Evolutionary conservation across 2,113 vertebrate genomes (phyloP).

Genomic region (Cavia aperea): DNA sequence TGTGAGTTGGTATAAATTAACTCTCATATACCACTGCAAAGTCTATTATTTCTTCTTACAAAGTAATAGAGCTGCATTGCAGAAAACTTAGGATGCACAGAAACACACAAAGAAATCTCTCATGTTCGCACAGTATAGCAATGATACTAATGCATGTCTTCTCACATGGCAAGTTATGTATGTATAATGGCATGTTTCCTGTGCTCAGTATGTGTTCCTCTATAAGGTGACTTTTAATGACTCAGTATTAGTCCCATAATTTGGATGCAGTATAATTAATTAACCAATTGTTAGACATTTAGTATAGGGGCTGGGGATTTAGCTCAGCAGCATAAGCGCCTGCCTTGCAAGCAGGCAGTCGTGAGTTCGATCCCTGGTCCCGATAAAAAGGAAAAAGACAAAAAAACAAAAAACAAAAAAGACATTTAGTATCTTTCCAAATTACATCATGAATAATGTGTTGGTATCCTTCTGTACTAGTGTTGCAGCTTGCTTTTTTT

Average conservation of each 20-base stretch:
- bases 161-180: not conserved
- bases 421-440: not conserved
- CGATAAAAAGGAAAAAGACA: too few species aligned
- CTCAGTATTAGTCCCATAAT: not conserved
- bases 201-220: not conserved
- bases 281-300: not conserved
- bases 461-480: not conserved
- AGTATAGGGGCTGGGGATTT: not conserved
- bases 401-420: too few species aligned
- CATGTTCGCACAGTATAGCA: not conserved
- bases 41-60: not conserved
- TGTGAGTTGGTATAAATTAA: not conserved
- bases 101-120: not conserved
- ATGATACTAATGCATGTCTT: not conserved
- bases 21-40: not conserved
- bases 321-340: too few species aligned
- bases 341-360: too few species aligned
- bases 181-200: not conserved
- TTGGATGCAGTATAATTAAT: slow-evolving; percentile 9
- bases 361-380: too few species aligned
- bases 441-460: not conserved
- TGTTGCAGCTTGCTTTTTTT: not conserved
- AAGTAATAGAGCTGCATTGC: not conserved
- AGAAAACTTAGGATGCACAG: not conserved
- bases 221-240: not conserved